Base-by-base conservation (phyloP, 1,140 invertebrate species). In the Leguminivora glycinivorella region DNA sequence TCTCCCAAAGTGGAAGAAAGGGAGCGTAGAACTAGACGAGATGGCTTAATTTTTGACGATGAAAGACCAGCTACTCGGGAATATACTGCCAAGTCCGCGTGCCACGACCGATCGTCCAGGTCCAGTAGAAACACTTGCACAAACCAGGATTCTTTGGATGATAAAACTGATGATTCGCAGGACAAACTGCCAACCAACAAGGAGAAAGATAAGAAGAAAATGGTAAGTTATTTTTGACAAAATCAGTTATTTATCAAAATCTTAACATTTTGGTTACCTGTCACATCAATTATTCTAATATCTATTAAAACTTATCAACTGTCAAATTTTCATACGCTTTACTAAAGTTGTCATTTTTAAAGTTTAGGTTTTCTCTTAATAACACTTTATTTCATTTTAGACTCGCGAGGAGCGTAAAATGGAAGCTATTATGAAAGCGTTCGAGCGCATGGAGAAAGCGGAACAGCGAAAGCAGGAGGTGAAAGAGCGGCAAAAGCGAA, bases 351-450 rank as follows among this genome's bases (percentile, higher is more conserved):
- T 17, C n/a, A 0, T 0, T 10, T 34, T 1, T 12, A 12, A 12
- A 34, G 10, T 10, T 10, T 10, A 34, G 2, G 1, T 34, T 6
- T 7, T 9, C 9, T 34, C 9, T 34, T 10, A 34, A 1, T 34
- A 34, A 34, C n/a, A n/a, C n/a, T 34, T 34, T 34, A 34, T 72
- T 75, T 60, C 43, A 40, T 89, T 90, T 66, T 90, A 97, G 95
- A 97, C 96, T 2, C 92, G 97, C 3, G 98, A 99, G 89, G 98
- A 99, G 82, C 93, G 97, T n/a, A 99, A 99, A 92, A 95, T 99
- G 93, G 96, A 98, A 82, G 97, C 97, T 0, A 98, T 98, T 74
- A 95, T 99, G 94, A 97, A 98, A 83, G 97, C 97, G 0, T 98
- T 99, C 87, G 96, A 96, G 76, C 93, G 96, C 31, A 93, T 97